These are phyloP conservation scores for Atherix ibis DNA, from an alignment of 2,888 invertebrate genomes.

Conservation along the genomic window DNA sequence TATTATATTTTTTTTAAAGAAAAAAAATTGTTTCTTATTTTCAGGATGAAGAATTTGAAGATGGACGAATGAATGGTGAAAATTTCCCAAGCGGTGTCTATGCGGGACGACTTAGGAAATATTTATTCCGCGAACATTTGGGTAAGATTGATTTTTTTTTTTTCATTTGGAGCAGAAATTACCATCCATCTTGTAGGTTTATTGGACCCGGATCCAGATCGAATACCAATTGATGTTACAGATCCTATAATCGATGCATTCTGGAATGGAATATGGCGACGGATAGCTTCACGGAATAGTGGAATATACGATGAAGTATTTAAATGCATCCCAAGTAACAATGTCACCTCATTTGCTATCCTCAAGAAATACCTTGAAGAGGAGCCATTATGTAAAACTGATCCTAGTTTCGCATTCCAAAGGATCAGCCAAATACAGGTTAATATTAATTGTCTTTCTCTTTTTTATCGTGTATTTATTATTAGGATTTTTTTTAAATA, in stretches of 20 bases:
- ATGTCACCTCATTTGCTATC: constrained; percentile 59
- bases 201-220: constrained; percentile 33
- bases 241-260: constrained; percentile 73
- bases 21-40: constrained; percentile 10
- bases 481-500: not conserved
- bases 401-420: constrained; percentile 55
- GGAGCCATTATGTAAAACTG: constrained; percentile 51
- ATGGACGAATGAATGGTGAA: constrained; percentile 68
- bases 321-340: constrained; percentile 76
- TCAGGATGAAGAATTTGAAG: constrained; percentile 63
- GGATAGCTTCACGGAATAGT: constrained; percentile 67
- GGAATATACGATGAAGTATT: constrained; percentile 86
- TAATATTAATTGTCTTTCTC: not conserved
- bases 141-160: constrained; percentile 53
- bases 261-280: constrained; percentile 71
- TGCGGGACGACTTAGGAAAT: constrained; percentile 68
- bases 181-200: constrained; percentile 26
- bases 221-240: constrained; percentile 41
- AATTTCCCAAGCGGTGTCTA: constrained; percentile 72
- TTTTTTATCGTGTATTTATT: not conserved
- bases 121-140: constrained; percentile 83
- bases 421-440: constrained; percentile 60
- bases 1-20: constrained; percentile 4
- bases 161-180: constrained; percentile 17
- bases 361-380: constrained; percentile 63